Evolutionary conservation across 1,140 invertebrate species (phyloP).

Genomic region (Oncopodura yosiiana): DNA sequence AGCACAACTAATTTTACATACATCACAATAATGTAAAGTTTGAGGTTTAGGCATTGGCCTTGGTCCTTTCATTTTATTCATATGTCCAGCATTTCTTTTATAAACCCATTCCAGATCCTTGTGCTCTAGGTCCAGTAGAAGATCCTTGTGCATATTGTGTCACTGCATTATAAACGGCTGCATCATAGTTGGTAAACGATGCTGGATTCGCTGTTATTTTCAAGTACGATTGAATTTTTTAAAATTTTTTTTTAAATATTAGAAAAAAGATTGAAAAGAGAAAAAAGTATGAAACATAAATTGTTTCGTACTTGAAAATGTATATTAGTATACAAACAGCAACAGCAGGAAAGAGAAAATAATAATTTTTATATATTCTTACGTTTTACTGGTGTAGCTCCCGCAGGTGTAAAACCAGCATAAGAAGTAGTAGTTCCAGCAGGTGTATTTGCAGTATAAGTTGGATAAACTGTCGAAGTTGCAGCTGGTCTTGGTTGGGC

Average conservation of each 20-base stretch:
- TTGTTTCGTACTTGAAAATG: no score
- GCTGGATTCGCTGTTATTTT: no score
- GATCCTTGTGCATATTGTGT: constrained; percentile 71
- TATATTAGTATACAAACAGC: no score
- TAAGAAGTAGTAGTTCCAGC: constrained; percentile 52
- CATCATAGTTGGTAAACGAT: constrained; percentile 61
- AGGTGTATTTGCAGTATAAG: constrained; percentile 60
- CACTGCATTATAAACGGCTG: constrained; percentile 83
- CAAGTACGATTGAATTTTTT: no score
- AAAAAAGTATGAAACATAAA: no score
- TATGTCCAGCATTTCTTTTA: constrained; percentile 42
- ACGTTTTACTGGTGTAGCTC: constrained; percentile 26
- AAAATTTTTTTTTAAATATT: no score
- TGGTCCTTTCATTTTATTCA: constrained; percentile 53
- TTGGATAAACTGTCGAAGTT: constrained; percentile 63
- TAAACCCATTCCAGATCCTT: constrained; percentile 14
- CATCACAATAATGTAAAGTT: constrained; percentile 87
- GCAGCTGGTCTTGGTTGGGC: constrained; percentile 57
- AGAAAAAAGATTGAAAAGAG: no score
- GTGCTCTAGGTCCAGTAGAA: constrained; percentile 5
- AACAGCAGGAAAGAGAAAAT: no score
- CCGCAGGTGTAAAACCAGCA: constrained; percentile 37
- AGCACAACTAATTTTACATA: constrained; percentile 96
- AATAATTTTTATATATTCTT: no score
- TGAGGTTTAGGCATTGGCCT: constrained; percentile 67